Evolutionary conservation across 2,113 vertebrate species (phyloP).

Genomic region (Silurus glanis): DNA sequence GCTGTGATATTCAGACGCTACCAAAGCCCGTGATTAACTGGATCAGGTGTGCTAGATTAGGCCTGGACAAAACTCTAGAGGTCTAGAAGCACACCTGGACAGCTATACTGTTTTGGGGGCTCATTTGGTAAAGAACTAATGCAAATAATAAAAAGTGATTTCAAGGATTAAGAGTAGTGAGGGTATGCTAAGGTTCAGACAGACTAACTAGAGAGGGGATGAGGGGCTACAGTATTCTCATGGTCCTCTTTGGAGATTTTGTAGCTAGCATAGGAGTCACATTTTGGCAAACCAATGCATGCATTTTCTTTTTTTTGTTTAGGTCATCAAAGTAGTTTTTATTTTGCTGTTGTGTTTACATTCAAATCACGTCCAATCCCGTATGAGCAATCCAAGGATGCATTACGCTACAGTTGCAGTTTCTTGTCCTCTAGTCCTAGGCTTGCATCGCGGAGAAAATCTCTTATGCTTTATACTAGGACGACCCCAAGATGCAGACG

Average conservation of each 20-base stretch:
- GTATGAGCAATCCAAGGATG: not conserved
- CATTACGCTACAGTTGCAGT: conserved; percentile 8
- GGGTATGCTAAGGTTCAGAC: not conserved
- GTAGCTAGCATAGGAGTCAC: not conserved
- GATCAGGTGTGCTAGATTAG: conserved; percentile 7
- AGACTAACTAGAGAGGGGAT: not conserved
- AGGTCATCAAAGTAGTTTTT: not conserved
- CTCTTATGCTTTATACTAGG: conserved; percentile 54
- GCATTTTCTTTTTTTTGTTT: not conserved
- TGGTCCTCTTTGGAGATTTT: not conserved
- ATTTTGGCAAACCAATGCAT: not conserved
- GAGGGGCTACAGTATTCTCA: not conserved
- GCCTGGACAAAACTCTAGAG: not conserved
- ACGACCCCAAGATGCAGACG: conserved; percentile 64
- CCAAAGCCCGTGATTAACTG: conserved; percentile 23
- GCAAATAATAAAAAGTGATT: not conserved
- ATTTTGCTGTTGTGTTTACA: not conserved
- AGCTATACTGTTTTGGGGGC: not conserved
- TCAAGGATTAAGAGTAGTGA: not conserved
- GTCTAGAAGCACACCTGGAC: not conserved
- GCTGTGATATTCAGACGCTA: not conserved
- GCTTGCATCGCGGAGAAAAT: conserved; percentile 31
- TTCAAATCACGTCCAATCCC: not conserved
- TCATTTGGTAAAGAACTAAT: not conserved
- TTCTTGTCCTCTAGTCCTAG: not conserved